These are phyloP conservation scores for Enteromius radiatus DNA, from an alignment of 2,797 vertebrate genomes.

Conservation along the genomic window DNA sequence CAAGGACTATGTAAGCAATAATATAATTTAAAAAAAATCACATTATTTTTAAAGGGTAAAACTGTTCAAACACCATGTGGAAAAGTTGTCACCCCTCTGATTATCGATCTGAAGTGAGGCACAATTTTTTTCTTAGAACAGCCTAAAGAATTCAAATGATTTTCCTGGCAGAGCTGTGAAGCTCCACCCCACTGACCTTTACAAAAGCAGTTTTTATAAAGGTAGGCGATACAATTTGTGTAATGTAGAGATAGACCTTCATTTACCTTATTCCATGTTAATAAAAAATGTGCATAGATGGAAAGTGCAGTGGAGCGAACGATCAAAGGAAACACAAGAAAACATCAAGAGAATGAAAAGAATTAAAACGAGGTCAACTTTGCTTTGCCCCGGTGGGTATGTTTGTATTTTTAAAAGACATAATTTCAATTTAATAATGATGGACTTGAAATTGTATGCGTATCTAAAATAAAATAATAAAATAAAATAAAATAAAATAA, in stretches of 20 bases:
- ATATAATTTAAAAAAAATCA: background rate
- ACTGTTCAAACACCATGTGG: background rate
- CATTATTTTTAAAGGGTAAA: background rate
- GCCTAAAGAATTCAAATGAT: background rate
- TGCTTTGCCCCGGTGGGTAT: background rate
- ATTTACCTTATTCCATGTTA: background rate
- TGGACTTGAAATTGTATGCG: too few species aligned
- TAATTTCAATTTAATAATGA: background rate
- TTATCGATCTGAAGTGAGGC: background rate
- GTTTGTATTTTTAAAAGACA: background rate
- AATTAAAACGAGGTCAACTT: background rate
- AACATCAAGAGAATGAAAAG: background rate
- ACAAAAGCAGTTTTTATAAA: background rate
- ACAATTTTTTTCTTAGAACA: background rate
- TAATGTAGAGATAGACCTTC: background rate
- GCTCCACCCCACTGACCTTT: constrained; percentile 4
- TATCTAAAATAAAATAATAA: too few species aligned
- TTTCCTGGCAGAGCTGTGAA: constrained; percentile 1
- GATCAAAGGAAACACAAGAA: background rate
- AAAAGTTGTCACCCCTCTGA: constrained; percentile 18
- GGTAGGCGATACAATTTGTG: background rate
- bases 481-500: too few species aligned
- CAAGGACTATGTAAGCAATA: background rate
- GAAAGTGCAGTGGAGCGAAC: background rate
- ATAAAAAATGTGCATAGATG: background rate